Conservation (phyloP, 2,113 vertebrate species). For the Nyctibius bracteatus region DNA sequence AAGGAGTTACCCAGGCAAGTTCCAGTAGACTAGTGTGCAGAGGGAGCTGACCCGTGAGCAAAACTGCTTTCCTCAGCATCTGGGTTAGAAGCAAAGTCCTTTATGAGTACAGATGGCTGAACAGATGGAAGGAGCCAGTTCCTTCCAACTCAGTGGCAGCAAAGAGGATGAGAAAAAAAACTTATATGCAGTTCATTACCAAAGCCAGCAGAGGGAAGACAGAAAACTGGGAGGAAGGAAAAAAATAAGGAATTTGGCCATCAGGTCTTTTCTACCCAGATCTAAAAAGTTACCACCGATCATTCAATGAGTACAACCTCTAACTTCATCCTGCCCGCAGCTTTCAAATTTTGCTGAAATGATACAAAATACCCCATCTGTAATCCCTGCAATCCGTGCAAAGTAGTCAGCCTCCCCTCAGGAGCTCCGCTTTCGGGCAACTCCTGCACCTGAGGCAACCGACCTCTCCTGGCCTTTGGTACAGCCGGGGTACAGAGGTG, state of each 20-base stretch:
- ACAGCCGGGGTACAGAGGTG: background rate
- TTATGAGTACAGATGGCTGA: background rate
- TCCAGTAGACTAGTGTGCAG: background rate
- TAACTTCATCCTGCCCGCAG: background rate
- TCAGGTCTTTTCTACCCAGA: background rate
- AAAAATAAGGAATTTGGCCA: background rate
- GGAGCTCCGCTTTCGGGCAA: background rate
- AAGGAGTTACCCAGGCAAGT: background rate
- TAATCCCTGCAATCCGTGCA: background rate
- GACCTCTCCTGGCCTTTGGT: background rate
- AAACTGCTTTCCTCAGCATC: background rate
- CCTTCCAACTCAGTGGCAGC: fast-evolving
- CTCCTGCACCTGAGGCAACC: background rate
- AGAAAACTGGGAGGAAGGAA: background rate
- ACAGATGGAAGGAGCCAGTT: background rate
- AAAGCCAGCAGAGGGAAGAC: background rate
- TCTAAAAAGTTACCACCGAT: background rate
- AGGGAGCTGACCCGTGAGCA: background rate
- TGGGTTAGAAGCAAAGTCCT: background rate
- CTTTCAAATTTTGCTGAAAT: background rate
- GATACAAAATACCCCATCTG: background rate
- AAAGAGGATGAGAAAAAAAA: background rate
- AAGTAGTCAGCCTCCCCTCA: background rate
- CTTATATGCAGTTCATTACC: background rate
- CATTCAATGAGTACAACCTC: background rate